A percentile compares a stretch with the other conserved stretches of the same genome.
phyloP scores from a whole-genome alignment of 2,888 invertebrate species.

The Oscheius sp. region DNA sequence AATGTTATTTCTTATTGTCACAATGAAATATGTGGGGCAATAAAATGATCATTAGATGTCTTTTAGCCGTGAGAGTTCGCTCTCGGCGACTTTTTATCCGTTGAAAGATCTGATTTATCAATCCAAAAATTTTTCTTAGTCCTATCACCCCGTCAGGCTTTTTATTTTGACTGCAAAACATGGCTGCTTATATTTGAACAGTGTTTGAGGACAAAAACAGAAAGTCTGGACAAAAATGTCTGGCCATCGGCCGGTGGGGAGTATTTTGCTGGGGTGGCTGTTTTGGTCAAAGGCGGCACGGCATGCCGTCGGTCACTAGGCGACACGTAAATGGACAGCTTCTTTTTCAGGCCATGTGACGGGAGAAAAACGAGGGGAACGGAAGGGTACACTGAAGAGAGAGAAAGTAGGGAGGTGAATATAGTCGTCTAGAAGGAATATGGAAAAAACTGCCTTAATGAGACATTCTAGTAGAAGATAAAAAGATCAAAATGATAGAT shows the following conservation, averaged over 20 bases:
- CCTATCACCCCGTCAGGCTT: neutral
- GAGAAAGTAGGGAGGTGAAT: too few species aligned
- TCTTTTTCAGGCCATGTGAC: neutral
- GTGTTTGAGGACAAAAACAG: neutral
- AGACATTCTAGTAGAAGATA: too few species aligned
- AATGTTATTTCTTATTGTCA: too few species aligned
- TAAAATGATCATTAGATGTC: too few species aligned
- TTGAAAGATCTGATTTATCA: too few species aligned
- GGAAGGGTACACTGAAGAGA: too few species aligned
- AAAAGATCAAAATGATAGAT: neutral
- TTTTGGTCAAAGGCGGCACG: constrained; percentile 9
- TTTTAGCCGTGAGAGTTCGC: too few species aligned
- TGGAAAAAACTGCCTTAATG: too few species aligned
- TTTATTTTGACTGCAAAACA: neutral
- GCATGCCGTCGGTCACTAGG: constrained; percentile 8
- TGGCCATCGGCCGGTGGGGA: neutral
- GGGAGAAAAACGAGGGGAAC: neutral
- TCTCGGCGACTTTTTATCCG: too few species aligned
- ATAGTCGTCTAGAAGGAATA: too few species aligned
- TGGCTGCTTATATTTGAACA: neutral
- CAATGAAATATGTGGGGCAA: too few species aligned
- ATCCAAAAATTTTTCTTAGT: too few species aligned
- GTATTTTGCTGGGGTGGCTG: neutral
- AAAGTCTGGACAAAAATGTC: neutral
- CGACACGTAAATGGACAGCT: constrained; percentile 4